Evolutionary conservation across 2,888 invertebrate species (phyloP).

Genomic region (Nomada fucata): DNA sequence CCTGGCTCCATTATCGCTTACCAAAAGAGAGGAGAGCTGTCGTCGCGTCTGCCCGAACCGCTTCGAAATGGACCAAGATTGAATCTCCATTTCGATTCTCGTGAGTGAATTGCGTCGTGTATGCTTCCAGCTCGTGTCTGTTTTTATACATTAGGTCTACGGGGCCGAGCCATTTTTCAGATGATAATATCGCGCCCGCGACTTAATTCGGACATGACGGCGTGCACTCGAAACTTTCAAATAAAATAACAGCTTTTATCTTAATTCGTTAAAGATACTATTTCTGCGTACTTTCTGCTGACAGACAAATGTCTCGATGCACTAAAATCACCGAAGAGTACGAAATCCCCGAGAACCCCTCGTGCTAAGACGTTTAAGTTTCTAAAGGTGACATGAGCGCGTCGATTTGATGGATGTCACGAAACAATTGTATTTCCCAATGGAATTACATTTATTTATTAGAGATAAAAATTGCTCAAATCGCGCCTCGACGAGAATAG

Average conservation of each 20-base stretch:
- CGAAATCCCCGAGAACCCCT: neutral
- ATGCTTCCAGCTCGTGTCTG: slow-evolving; percentile 12
- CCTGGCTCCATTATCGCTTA: slow-evolving; percentile 77
- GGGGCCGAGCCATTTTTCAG: neutral
- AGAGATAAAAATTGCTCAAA: neutral
- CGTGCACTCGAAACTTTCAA: too few relatives aligned
- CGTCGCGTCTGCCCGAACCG: slow-evolving; percentile 63
- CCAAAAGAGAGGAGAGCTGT: slow-evolving; percentile 66
- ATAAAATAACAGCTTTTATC: too few relatives aligned
- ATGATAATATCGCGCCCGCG: too few relatives aligned
- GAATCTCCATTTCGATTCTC: slow-evolving; percentile 59
- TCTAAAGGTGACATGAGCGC: slow-evolving; percentile 35
- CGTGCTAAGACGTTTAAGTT: too few relatives aligned
- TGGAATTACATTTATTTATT: neutral
- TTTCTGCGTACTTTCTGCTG: too few relatives aligned
- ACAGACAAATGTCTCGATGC: too few relatives aligned
- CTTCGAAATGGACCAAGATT: slow-evolving; percentile 60
- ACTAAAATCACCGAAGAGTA: too few relatives aligned
- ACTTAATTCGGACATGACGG: too few relatives aligned
- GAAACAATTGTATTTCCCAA: neutral
- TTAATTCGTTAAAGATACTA: too few relatives aligned
- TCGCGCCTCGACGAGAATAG: neutral
- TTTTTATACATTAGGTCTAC: neutral
- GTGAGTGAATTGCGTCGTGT: slow-evolving; percentile 20
- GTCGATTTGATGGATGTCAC: slow-evolving; percentile 26